Base-by-base conservation (phyloP, 2,888 invertebrate genomes). In the Pseudococcus jackbeardsleyi region DNA sequence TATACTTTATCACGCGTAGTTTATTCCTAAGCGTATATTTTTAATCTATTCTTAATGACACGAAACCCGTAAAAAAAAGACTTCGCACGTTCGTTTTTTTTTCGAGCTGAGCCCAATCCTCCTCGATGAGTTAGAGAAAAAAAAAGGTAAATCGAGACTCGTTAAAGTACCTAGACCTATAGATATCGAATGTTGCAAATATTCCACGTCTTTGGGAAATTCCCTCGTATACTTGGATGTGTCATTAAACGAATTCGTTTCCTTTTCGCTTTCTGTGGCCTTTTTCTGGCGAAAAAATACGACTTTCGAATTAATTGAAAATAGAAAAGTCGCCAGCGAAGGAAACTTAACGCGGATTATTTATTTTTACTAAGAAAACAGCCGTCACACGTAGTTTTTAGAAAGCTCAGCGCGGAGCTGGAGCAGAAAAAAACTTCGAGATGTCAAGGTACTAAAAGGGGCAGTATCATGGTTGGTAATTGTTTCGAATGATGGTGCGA, bases 31-130 rank as follows among this genome's bases (percentile, higher is more conserved):
- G 33, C 68, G 64, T 72, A 33, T 72, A 72, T 33, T 72, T 72
- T 72, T 72, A 72, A 72, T 72, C 68, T 72, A 72, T 72, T 72
- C 68, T 72, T 72, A 72, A 72, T 72, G 68, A 72, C 33, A 33
- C 26, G 22, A 72, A 15, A 72, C 33, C 12, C 33, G 68, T 72
- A 11, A 72, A 72, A 72, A 72, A 72, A 72, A 33, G 12, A 72
- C 54, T 72, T 72, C 68, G 68, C 68, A 72, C 68, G 68, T 33
- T 11, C 12, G 68, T 72, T 5, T 72, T 72, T 3, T 72, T 72
- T 72, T 72, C 15, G 12, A 33, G 3, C 26, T 3, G 0, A 1
- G 17, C 50, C 50, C 15, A 11, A 12, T 4, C 50, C n/a, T 7
- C 9, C n/a, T 7, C 9, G 17, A 22, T 4, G 19, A 1, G 19